A percentile compares a stretch with the other conserved stretches of the same genome.
Evolutionary conservation across 1,140 invertebrate genomes (phyloP).

Genomic region (Drosophila pachea): DNA sequence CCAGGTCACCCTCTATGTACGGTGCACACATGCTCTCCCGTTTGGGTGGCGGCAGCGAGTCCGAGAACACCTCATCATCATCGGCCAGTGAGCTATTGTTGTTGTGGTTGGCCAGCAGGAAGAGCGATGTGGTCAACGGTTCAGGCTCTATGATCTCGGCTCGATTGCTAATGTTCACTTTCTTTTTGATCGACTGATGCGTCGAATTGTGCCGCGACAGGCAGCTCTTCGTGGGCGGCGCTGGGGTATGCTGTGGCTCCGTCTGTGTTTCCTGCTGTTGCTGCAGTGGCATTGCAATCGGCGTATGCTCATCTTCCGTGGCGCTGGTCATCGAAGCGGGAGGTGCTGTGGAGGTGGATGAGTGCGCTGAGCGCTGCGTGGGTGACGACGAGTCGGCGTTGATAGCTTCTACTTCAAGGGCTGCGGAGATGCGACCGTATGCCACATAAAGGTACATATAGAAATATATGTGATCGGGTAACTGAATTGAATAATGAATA

Average conservation of each 20-base stretch:
- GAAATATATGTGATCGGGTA: background rate
- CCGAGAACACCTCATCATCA: constrained; percentile 80
- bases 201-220: constrained; percentile 73
- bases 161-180: constrained; percentile 71
- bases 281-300: constrained; percentile 17
- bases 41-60: constrained; percentile 75
- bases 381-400: constrained; percentile 3
- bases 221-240: constrained; percentile 68
- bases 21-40: constrained; percentile 79
- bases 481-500: background rate
- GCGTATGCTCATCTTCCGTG: constrained; percentile 40
- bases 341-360: constrained; percentile 65
- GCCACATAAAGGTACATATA: background rate
- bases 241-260: constrained; percentile 18
- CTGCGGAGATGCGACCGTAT: constrained; percentile 32
- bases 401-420: constrained; percentile 25
- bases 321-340: constrained; percentile 67
- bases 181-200: constrained; percentile 75
- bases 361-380: constrained; percentile 50
- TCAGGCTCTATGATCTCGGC: constrained; percentile 77
- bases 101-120: constrained; percentile 52
- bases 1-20: constrained; percentile 65
- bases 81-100: constrained; percentile 56
- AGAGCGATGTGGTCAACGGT: constrained; percentile 36
- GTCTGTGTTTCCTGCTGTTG: constrained; percentile 25